Conservation (phyloP, 2,113 vertebrate species). For the Takifugu bimaculatus region DNA sequence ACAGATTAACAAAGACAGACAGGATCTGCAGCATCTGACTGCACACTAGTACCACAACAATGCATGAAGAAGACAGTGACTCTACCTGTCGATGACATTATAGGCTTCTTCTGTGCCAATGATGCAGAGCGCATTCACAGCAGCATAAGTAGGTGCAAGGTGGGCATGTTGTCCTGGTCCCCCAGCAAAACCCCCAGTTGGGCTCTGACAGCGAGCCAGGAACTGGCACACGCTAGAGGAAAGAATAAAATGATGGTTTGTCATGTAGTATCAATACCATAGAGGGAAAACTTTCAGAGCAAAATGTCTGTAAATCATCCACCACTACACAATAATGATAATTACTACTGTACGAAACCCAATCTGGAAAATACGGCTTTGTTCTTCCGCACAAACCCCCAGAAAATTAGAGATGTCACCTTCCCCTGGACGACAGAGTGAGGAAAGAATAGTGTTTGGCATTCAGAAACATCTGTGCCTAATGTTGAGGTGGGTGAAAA, state of each 20-base stretch:
- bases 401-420: too few relatives aligned
- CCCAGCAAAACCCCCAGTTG: slow-evolving; percentile 87
- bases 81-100: slow-evolving; percentile 84
- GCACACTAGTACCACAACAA: neutral
- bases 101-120: slow-evolving; percentile 93
- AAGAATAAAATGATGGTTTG: neutral
- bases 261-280: neutral
- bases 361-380: too few relatives aligned
- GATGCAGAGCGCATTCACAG: slow-evolving; percentile 91
- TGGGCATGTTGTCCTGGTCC: slow-evolving; percentile 91
- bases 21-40: neutral
- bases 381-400: too few relatives aligned
- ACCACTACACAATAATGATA: too few relatives aligned
- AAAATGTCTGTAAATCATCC: too few relatives aligned
- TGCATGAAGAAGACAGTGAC: neutral
- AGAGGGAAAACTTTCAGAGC: neutral
- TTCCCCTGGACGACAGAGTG: too few relatives aligned
- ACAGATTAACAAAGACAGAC: too few relatives aligned
- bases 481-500: too few relatives aligned
- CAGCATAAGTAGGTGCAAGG: slow-evolving; percentile 93
- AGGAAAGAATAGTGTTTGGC: too few relatives aligned
- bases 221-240: slow-evolving; percentile 86
- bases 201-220: slow-evolving; percentile 85
- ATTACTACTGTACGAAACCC: too few relatives aligned
- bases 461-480: too few relatives aligned